phyloP scores from a whole-genome alignment of 2,797 vertebrate genomes.

The Sardinella longiceps region DNA sequence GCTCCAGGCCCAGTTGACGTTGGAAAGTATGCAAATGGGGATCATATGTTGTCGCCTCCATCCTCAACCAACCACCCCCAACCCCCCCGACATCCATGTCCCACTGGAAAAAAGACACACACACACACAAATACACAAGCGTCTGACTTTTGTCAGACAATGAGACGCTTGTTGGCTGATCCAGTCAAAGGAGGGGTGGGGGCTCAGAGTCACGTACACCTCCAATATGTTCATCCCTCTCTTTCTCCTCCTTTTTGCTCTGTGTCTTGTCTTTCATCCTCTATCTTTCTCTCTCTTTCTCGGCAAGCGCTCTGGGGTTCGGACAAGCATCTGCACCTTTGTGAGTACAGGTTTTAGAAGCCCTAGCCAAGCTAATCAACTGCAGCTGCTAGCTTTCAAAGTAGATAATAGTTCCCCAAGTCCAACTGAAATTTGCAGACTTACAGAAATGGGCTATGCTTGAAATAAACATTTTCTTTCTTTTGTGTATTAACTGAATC shows the following conservation, averaged over 20 bases:
- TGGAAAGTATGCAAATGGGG: constrained; percentile 63
- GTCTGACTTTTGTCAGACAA: constrained; percentile 53
- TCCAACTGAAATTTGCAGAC: background rate
- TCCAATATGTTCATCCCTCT: constrained; percentile 23
- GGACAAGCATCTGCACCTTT: background rate
- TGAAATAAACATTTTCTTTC: background rate
- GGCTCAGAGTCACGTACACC: constrained; percentile 32
- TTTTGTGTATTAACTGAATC: background rate
- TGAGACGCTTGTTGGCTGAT: constrained; percentile 54
- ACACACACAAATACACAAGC: constrained; percentile 34
- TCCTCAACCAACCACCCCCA: no score
- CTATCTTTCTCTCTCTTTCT: constrained; percentile 21
- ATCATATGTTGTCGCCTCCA: constrained; percentile 62
- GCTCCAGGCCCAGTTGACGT: constrained; percentile 49
- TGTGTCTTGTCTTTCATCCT: constrained; percentile 17
- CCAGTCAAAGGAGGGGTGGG: constrained; percentile 30
- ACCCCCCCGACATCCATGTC: constrained; percentile 27
- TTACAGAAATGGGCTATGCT: background rate
- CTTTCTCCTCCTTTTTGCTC: constrained; percentile 29
- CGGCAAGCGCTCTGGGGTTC: constrained; percentile 9
- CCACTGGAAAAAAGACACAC: constrained; percentile 26
- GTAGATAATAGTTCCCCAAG: background rate
- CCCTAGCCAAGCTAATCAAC: background rate
- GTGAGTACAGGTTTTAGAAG: background rate
- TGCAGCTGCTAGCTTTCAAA: background rate